phyloP scores from a whole-genome alignment of 2,113 vertebrate species.

The Cheilinus undulatus region DNA sequence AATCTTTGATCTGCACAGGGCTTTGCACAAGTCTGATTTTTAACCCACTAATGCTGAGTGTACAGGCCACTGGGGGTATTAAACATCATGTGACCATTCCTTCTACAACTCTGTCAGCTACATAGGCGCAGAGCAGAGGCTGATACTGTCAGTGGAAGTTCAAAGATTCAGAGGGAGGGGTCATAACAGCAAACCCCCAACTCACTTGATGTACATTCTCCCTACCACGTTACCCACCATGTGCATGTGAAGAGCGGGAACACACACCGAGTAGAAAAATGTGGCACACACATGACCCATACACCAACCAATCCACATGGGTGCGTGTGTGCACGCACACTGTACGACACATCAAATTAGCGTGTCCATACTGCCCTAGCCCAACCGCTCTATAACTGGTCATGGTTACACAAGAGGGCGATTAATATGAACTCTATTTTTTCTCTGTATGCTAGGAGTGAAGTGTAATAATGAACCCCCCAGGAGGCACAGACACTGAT shows the following conservation, averaged over 20 bases:
- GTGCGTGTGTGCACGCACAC: slow-evolving; percentile 32
- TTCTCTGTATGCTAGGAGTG: slow-evolving; percentile 67
- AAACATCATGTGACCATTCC: slow-evolving; percentile 61
- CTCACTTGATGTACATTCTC: slow-evolving; percentile 38
- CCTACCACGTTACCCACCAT: slow-evolving; percentile 36
- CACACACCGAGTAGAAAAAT: slow-evolving; percentile 34
- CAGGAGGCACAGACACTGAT: slow-evolving; percentile 78
- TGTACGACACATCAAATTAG: slow-evolving; percentile 67
- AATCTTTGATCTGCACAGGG: slow-evolving; percentile 29
- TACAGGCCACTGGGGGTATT: slow-evolving; percentile 33
- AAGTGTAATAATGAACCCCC: slow-evolving; percentile 78
- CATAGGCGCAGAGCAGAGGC: slow-evolving; percentile 49
- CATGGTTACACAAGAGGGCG: slow-evolving; percentile 77
- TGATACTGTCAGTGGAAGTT: slow-evolving; percentile 37
- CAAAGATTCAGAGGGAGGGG: slow-evolving; percentile 25
- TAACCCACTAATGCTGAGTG: slow-evolving; percentile 46
- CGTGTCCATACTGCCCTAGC: slow-evolving; percentile 59
- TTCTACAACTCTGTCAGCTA: slow-evolving; percentile 32
- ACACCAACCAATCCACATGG: slow-evolving; percentile 16
- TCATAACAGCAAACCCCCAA: slow-evolving; percentile 9
- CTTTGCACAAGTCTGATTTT: slow-evolving; percentile 36
- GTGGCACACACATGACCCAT: slow-evolving; percentile 31
- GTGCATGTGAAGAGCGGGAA: slow-evolving; percentile 29
- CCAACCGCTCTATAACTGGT: slow-evolving; percentile 68
- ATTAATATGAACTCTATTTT: slow-evolving; percentile 74